These are phyloP conservation scores for Chymomyza caudatula DNA, from an alignment of 2,888 invertebrate species.

Conservation along the genomic window DNA sequence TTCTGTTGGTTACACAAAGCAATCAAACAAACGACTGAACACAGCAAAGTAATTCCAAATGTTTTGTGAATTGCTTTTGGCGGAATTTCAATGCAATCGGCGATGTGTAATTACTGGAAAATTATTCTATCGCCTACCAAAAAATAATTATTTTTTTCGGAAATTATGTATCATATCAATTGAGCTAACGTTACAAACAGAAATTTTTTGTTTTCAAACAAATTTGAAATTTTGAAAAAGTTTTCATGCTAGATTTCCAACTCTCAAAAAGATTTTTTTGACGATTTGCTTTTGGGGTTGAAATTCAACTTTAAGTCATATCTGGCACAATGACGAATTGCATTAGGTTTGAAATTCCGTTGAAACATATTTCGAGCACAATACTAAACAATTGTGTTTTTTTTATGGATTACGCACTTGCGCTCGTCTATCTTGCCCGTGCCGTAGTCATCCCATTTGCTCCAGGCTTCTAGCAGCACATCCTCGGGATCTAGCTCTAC, in stretches of 20 bases:
- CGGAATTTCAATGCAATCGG: background rate
- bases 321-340: background rate
- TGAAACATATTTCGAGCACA: background rate
- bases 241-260: too few relatives aligned
- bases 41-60: background rate
- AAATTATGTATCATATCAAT: too few relatives aligned
- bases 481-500: conserved; percentile 83
- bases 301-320: background rate
- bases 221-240: too few relatives aligned
- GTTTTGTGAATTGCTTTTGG: background rate
- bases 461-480: conserved; percentile 81
- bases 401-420: conserved; percentile 79
- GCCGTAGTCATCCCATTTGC: conserved; percentile 83
- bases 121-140: too few relatives aligned
- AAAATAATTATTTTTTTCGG: too few relatives aligned
- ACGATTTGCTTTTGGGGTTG: background rate
- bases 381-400: background rate
- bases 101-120: too few relatives aligned
- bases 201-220: too few relatives aligned
- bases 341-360: background rate
- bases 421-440: conserved; percentile 83
- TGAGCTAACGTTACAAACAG: too few relatives aligned
- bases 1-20: conserved; percentile 75
- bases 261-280: background rate
- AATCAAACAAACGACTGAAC: background rate